These are phyloP conservation scores for Mystacides longicornis DNA, from an alignment of 2,888 invertebrate species.

Conservation along the genomic window DNA sequence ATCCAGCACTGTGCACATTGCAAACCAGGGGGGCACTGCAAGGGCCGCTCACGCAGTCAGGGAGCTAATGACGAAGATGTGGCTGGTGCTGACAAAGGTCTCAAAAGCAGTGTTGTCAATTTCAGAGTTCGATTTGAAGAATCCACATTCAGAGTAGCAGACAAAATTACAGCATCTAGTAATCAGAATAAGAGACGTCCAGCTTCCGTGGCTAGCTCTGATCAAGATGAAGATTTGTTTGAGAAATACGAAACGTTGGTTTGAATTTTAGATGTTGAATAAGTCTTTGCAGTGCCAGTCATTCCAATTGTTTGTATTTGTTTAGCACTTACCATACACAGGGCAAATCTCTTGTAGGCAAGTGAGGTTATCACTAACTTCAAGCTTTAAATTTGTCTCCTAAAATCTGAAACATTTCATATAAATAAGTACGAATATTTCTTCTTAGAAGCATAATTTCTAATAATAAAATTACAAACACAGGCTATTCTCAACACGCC, in stretches of 20 bases:
- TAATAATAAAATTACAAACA: too few relatives aligned
- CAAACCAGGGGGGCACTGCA: conserved; percentile 16
- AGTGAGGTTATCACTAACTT: too few relatives aligned
- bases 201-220: conserved; percentile 33
- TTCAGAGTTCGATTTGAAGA: conserved; percentile 24
- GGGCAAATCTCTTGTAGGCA: background rate
- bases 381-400: too few relatives aligned
- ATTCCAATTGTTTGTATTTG: background rate
- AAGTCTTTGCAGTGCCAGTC: background rate
- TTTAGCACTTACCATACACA: background rate
- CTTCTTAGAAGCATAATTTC: too few relatives aligned
- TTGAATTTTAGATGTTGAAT: conserved; percentile 28
- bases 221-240: conserved; percentile 36
- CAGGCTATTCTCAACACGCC: too few relatives aligned
- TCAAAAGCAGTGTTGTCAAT: conserved; percentile 12
- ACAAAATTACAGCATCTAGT: conserved; percentile 5
- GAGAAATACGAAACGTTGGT: conserved; percentile 49
- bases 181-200: conserved; percentile 8
- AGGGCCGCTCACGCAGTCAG: conserved; percentile 23
- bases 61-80: conserved; percentile 22
- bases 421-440: too few relatives aligned
- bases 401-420: too few relatives aligned
- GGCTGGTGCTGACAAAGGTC: conserved; percentile 5
- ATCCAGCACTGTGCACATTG: conserved; percentile 7
- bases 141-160: conserved; percentile 12